phyloP scores from a whole-genome alignment of 2,888 invertebrate species.

The Piscicola geometra region DNA sequence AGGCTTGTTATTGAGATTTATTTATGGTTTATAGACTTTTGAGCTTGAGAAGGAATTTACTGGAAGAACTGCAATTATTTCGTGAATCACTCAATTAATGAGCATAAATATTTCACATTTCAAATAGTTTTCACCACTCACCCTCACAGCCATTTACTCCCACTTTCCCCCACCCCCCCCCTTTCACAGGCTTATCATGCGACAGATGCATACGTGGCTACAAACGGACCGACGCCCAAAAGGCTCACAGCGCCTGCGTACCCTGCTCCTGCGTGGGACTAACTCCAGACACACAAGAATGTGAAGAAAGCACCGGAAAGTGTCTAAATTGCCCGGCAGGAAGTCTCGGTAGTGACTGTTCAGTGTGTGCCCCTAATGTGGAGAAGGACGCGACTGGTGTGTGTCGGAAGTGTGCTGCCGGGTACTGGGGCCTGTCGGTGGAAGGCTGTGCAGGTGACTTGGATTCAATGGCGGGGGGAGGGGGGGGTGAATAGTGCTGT shows the following conservation, averaged over 20 bases:
- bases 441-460: constrained; percentile 46
- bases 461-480: no score
- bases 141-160: no score
- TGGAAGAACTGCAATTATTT: background rate
- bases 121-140: background rate
- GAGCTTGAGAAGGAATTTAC: background rate
- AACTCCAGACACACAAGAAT: constrained; percentile 40
- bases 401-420: constrained; percentile 43
- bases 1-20: constrained; percentile 35
- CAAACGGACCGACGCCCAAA: constrained; percentile 29
- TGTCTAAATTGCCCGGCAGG: constrained; percentile 48
- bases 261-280: constrained; percentile 44
- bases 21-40: background rate
- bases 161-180: no score
- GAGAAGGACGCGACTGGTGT: constrained; percentile 21
- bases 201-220: constrained; percentile 45
- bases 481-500: background rate
- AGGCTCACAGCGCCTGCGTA: constrained; percentile 40
- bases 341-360: constrained; percentile 44
- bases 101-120: background rate
- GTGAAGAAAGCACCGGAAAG: constrained; percentile 41
- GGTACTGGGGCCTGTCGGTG: constrained; percentile 44
- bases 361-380: constrained; percentile 43
- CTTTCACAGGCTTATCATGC: constrained; percentile 46
- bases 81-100: background rate